These are phyloP conservation scores for Mormyrops attenuatus DNA, from an alignment of 2,797 vertebrate genomes.

Conservation along the genomic window DNA sequence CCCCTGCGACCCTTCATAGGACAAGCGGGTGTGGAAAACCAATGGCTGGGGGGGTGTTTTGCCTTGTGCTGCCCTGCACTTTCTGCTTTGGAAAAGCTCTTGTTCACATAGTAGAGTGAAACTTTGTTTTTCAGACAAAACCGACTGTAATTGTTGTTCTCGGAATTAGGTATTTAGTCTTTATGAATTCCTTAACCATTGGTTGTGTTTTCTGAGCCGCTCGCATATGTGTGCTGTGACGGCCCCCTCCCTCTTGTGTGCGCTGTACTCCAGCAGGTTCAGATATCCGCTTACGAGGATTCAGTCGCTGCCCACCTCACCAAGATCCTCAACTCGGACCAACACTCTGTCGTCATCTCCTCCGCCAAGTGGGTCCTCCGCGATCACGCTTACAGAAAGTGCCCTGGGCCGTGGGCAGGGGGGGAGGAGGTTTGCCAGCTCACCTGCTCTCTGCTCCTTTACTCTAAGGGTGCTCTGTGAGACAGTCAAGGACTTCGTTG, in stretches of 20 bases:
- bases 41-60: too few relatives aligned
- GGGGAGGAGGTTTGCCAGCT: not conserved
- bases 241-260: not conserved
- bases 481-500: constrained; percentile 94
- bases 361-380: constrained; percentile 83
- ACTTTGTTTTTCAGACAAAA: too few relatives aligned
- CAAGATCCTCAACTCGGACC: constrained; percentile 96
- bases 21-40: too few relatives aligned
- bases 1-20: too few relatives aligned
- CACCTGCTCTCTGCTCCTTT: constrained; percentile 24
- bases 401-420: not conserved
- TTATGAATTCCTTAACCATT: not conserved
- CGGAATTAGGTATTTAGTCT: not conserved
- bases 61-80: too few relatives aligned
- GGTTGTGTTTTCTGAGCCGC: not conserved
- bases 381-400: too few relatives aligned
- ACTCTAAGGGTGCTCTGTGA: constrained; percentile 85
- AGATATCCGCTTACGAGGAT: constrained; percentile 91
- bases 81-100: too few relatives aligned
- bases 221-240: not conserved
- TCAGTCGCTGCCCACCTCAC: constrained; percentile 90
- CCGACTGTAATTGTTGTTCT: not conserved
- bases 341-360: constrained; percentile 88
- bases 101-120: too few relatives aligned
- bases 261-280: constrained; percentile 55